Percentiles rank a stretch among this genome's conserved stretches.
These are phyloP conservation scores for Unio pictorum DNA, from an alignment of 2,888 invertebrate genomes.

Conservation along the genomic window DNA sequence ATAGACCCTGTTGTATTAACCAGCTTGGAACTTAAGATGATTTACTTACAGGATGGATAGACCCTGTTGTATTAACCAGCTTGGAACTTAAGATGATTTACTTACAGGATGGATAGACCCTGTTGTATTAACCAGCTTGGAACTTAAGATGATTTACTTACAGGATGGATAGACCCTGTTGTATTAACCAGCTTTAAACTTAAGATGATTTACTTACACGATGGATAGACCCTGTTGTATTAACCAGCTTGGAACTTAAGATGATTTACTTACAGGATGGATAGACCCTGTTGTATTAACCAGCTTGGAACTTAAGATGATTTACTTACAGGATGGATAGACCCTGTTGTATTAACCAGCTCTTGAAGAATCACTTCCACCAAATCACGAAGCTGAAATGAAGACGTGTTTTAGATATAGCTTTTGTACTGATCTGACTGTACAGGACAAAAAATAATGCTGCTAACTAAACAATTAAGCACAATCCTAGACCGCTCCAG, in stretches of 20 bases:
- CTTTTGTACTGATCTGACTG: too few relatives aligned
- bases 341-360: slow-evolving; percentile 58
- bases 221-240: slow-evolving; percentile 32
- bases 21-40: slow-evolving; percentile 32
- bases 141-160: slow-evolving; percentile 24
- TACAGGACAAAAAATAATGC: too few relatives aligned
- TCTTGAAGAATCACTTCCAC: slow-evolving; percentile 66
- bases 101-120: slow-evolving; percentile 53
- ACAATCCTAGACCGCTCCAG: neutral
- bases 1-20: slow-evolving; percentile 57
- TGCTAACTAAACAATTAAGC: neutral
- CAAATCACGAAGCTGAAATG: slow-evolving; percentile 60
- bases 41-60: slow-evolving; percentile 48
- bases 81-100: slow-evolving; percentile 18
- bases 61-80: slow-evolving; percentile 58
- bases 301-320: neutral
- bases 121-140: slow-evolving; percentile 56
- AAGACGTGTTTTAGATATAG: neutral
- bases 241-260: too few relatives aligned
- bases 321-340: slow-evolving; percentile 48
- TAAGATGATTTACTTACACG: slow-evolving; percentile 36
- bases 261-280: too few relatives aligned
- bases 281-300: too few relatives aligned
- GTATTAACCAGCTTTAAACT: slow-evolving; percentile 53
- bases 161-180: slow-evolving; percentile 51